Conservation (phyloP, 2,797 vertebrate genomes). For the Thunnus albacares region DNA sequence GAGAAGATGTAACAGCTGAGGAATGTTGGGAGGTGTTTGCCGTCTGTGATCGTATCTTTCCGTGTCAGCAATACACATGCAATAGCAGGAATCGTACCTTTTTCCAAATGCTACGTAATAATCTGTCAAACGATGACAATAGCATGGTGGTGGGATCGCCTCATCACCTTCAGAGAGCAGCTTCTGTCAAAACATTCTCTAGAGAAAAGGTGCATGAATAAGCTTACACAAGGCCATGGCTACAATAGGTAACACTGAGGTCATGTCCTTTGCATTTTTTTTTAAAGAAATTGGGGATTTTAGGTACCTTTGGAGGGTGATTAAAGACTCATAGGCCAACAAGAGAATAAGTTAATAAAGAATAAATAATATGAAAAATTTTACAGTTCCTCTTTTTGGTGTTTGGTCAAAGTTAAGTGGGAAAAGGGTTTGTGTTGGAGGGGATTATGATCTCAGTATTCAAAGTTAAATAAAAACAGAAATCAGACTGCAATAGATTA, state of each 20-base stretch:
- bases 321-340: no score
- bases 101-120: not conserved
- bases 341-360: no score
- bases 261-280: no score
- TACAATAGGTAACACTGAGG: not conserved
- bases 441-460: not conserved
- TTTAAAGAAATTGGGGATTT: not conserved
- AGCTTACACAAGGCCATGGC: not conserved
- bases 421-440: not conserved
- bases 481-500: not conserved
- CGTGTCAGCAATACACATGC: constrained; percentile 11
- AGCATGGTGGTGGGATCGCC: not conserved
- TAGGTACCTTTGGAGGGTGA: not conserved
- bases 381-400: not conserved
- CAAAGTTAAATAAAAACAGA: not conserved
- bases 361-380: no score
- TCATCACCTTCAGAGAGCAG: constrained; percentile 15
- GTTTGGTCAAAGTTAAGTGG: not conserved
- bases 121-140: not conserved
- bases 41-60: constrained; percentile 48
- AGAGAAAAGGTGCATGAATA: not conserved
- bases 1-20: constrained; percentile 56
- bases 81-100: constrained; percentile 17
- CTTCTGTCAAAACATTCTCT: not conserved
- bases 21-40: constrained; percentile 46